Conservation (phyloP, 1,140 invertebrate species). For the Papilio helenus region DNA sequence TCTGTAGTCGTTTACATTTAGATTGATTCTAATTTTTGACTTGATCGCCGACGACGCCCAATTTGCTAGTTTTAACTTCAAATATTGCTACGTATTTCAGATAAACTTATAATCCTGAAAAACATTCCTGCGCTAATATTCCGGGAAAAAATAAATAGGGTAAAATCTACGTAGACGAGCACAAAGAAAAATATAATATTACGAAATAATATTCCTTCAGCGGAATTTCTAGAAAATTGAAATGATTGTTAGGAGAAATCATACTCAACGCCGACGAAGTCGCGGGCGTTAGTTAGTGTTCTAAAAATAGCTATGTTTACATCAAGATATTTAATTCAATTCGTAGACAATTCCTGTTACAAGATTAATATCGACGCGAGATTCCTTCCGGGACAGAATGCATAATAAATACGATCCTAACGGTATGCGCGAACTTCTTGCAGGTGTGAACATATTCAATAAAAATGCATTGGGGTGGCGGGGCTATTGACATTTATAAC, state of each 20-base stretch:
- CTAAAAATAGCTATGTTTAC: background rate
- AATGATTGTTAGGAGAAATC: no score
- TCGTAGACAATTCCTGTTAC: background rate
- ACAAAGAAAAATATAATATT: background rate
- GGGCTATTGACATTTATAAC: background rate
- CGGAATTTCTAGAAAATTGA: no score
- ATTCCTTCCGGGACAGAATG: background rate
- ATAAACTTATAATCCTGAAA: no score
- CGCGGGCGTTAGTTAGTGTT: no score
- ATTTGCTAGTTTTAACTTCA: background rate
- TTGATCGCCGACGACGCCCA: background rate
- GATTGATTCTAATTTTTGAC: background rate
- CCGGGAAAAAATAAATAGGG: no score
- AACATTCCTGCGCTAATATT: no score
- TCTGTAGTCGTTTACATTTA: background rate
- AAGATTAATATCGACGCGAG: background rate
- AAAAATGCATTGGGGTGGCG: background rate
- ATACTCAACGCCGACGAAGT: no score
- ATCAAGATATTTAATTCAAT: background rate
- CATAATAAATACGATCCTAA: constrained; percentile 5
- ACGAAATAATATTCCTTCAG: background rate
- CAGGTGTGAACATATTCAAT: background rate
- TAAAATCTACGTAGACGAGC: no score
- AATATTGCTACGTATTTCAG: no score
- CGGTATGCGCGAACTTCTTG: background rate